Percentiles rank a stretch among this genome's conserved stretches.
phyloP scores from a whole-genome alignment of 2,888 invertebrate species.

The Chrysolina haemoptera region DNA sequence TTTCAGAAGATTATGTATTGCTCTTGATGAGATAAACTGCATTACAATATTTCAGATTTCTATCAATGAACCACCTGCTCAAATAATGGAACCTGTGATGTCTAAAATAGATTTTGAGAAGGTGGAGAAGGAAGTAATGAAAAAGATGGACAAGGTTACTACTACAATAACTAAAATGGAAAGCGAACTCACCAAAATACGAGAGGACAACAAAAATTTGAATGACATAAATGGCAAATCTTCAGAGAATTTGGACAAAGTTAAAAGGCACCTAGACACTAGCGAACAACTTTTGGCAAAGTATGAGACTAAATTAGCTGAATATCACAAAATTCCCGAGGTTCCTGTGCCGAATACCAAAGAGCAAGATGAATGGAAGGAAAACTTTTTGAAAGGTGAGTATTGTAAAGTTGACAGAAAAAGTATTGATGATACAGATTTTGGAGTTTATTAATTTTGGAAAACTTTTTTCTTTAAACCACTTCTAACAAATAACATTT shows the following conservation, averaged over 20 bases:
- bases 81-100: conserved; percentile 55
- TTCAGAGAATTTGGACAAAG: conserved; percentile 68
- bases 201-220: conserved; percentile 67
- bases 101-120: conserved; percentile 61
- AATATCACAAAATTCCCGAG: conserved; percentile 65
- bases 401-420: too few species aligned
- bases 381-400: conserved; percentile 63
- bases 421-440: neutral
- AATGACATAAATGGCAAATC: conserved; percentile 70
- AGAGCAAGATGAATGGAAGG: conserved; percentile 64
- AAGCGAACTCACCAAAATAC: conserved; percentile 62
- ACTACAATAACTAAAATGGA: conserved; percentile 60
- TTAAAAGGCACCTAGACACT: conserved; percentile 69
- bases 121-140: conserved; percentile 58
- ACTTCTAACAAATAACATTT: too few species aligned
- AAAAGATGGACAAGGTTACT: conserved; percentile 64
- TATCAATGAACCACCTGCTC: conserved; percentile 53
- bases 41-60: conserved; percentile 42
- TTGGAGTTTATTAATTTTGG: too few species aligned
- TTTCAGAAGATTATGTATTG: too few species aligned
- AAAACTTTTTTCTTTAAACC: too few species aligned
- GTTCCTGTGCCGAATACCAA: conserved; percentile 52
- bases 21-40: neutral
- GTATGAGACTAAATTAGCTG: conserved; percentile 74
- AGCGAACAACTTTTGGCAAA: conserved; percentile 74